phyloP scores from a whole-genome alignment of 2,113 vertebrate species.

The Oriolus oriolus region DNA sequence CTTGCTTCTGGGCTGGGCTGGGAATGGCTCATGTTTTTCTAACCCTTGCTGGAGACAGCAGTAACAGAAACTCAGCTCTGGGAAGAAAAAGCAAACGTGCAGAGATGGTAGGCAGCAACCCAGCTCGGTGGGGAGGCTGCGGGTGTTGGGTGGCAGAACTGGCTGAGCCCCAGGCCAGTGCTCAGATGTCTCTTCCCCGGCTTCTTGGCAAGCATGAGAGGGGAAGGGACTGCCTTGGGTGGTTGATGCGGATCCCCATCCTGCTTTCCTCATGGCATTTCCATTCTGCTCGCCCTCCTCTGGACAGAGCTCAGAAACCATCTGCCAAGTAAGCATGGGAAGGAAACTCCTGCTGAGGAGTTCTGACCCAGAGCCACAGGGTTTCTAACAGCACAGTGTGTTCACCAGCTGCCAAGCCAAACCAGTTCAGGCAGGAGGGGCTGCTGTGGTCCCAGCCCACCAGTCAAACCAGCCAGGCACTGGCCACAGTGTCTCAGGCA shows the following conservation, averaged over 20 bases:
- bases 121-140: fast-evolving
- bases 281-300: fast-evolving
- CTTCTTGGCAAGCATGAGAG: not conserved
- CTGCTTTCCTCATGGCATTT: not conserved
- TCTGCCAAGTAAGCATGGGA: not conserved
- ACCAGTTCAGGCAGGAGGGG: not conserved
- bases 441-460: not conserved
- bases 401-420: not conserved
- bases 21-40: not conserved
- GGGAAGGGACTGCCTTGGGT: not conserved
- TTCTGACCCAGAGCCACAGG: not conserved
- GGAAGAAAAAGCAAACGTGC: not conserved
- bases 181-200: fast-evolving
- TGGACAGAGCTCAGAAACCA: not conserved
- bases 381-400: not conserved
- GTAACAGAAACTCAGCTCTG: not conserved
- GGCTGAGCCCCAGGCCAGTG: not conserved
- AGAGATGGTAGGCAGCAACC: not conserved
- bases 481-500: fast-evolving
- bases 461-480: not conserved
- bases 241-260: not conserved
- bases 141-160: not conserved
- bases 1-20: not conserved
- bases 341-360: not conserved
- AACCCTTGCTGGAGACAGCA: not conserved